Conservation (phyloP, 2,113 vertebrate species). For the Heterotilapia buettikoferi region DNA sequence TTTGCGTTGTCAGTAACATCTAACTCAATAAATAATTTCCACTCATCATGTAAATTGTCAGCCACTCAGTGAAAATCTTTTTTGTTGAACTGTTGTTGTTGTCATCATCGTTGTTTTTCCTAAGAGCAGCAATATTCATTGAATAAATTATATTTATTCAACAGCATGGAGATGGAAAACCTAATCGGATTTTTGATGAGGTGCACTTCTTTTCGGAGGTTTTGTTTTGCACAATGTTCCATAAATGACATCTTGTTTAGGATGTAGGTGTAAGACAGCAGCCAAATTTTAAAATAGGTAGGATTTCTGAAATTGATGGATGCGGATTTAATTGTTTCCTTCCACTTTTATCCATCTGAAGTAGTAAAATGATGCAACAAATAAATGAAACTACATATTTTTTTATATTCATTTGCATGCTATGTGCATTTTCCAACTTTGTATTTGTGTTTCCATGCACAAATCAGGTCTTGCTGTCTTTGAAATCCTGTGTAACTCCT, state of each 20-base stretch:
- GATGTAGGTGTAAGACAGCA: background rate
- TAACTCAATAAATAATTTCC: background rate
- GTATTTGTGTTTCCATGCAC: background rate
- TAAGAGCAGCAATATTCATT: background rate
- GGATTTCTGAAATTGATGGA: background rate
- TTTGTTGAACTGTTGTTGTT: background rate
- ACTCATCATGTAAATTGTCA: background rate
- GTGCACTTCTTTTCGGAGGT: background rate
- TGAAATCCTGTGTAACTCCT: constrained; percentile 44
- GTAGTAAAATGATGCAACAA: background rate
- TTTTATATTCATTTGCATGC: background rate
- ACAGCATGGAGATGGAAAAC: background rate
- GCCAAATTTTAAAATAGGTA: background rate
- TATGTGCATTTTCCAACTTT: background rate
- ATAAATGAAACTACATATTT: background rate
- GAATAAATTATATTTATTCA: background rate
- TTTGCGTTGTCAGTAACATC: background rate
- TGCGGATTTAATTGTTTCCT: background rate
- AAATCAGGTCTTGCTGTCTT: constrained; percentile 10
- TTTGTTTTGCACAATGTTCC: background rate
- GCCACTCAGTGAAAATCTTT: background rate
- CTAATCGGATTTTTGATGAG: background rate
- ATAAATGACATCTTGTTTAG: background rate
- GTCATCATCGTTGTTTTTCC: background rate
- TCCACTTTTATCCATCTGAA: background rate